A percentile compares a stretch with the other conserved stretches of the same genome.
Evolutionary conservation across 2,797 vertebrate genomes (phyloP).

Genomic region (Cyprinella venusta): DNA sequence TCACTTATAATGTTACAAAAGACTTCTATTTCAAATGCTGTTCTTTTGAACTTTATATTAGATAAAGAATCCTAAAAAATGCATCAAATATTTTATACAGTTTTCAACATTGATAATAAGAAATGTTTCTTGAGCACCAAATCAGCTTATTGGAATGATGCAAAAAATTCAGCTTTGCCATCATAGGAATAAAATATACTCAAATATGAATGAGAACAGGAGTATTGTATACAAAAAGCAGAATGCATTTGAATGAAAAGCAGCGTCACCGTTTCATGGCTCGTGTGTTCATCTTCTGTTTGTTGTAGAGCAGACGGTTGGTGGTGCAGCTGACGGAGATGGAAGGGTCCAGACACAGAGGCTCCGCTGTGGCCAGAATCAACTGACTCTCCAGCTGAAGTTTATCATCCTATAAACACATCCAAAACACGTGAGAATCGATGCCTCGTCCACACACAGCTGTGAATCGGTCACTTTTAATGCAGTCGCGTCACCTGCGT

Average conservation of each 20-base stretch:
- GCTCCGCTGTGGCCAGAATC: conserved; percentile 95
- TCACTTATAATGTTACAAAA: neutral
- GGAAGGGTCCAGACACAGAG: conserved; percentile 96
- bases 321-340: conserved; percentile 94
- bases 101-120: no score
- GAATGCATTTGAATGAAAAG: neutral
- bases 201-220: no score
- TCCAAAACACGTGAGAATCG: neutral
- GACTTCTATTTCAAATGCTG: no score
- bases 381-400: conserved; percentile 96
- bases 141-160: no score
- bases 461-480: neutral
- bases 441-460: no score
- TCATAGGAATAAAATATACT: no score
- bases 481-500: conserved; percentile 84
- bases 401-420: conserved; percentile 90
- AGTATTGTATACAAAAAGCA: neutral
- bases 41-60: no score
- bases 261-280: conserved; percentile 91
- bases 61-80: no score
- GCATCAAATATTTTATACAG: no score
- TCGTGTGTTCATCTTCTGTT: conserved; percentile 97
- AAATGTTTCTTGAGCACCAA: no score
- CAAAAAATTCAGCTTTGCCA: no score
- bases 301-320: conserved; percentile 96